Conservation (phyloP, 2,797 vertebrate species). For the Gambelia wislizenii region DNA sequence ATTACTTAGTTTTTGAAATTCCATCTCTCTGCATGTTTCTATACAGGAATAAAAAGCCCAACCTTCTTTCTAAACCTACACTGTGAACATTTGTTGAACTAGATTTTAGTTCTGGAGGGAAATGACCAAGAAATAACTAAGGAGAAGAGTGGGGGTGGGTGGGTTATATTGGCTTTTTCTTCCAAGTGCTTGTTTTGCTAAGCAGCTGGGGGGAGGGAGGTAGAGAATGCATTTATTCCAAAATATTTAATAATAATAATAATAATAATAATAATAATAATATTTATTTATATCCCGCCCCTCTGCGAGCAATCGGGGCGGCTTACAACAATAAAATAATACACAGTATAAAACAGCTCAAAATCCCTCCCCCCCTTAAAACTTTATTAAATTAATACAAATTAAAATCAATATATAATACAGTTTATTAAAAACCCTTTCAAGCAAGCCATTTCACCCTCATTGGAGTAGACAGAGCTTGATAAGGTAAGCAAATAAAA, state of each 20-base stretch:
- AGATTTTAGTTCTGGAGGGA: rapidly evolving
- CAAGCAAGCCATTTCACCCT: no score
- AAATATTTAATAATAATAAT: no score
- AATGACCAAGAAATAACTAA: neutral
- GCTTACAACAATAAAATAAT: no score
- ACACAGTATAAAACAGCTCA: no score
- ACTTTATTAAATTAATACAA: no score
- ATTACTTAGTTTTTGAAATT: neutral
- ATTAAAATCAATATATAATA: no score
- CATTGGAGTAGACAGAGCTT: neutral
- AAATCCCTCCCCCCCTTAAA: no score
- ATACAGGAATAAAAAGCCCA: neutral
- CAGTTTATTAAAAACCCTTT: no score
- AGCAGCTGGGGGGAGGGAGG: rapidly evolving
- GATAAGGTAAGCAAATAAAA: neutral
- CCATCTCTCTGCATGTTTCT: neutral
- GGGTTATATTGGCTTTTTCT: neutral
- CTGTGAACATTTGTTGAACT: neutral
- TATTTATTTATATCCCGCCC: no score
- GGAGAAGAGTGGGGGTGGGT: neutral
- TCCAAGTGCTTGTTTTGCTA: neutral
- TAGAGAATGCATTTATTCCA: neutral
- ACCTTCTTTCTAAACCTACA: neutral
- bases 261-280: no score
- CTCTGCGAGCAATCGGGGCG: no score